These are phyloP conservation scores for Sebastes jordani DNA, from an alignment of 2,797 vertebrate genomes.

Conservation along the genomic window DNA sequence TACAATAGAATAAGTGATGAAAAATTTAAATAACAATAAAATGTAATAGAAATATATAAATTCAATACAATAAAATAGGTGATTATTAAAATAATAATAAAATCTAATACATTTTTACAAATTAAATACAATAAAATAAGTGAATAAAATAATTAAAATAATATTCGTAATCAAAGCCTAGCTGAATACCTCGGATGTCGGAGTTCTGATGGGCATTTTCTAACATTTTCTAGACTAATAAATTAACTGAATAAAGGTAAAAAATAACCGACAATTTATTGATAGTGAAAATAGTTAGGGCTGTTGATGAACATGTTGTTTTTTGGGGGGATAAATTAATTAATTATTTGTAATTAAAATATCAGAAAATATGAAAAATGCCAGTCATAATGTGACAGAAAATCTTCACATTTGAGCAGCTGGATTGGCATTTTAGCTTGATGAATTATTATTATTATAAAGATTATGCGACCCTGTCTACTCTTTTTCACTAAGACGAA, in stretches of 20 bases:
- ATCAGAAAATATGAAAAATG: not conserved
- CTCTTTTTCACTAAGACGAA: not conserved
- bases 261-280: not conserved
- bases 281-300: not conserved
- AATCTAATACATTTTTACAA: no score
- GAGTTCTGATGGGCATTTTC: not conserved
- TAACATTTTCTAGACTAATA: not conserved
- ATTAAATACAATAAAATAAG: no score
- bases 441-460: no score
- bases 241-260: not conserved
- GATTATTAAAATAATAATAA: no score
- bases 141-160: no score
- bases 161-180: accelerated
- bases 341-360: not conserved
- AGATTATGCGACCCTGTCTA: not conserved
- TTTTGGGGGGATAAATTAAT: not conserved
- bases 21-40: no score
- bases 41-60: no score
- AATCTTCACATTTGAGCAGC: not conserved
- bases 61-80: no score
- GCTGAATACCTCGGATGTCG: not conserved
- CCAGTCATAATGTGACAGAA: not conserved
- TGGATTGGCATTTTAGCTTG: not conserved
- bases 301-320: not conserved
- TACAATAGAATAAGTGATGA: no score